phyloP scores from a whole-genome alignment of 2,113 vertebrate genomes.

The Gymnobelideus leadbeateri region DNA sequence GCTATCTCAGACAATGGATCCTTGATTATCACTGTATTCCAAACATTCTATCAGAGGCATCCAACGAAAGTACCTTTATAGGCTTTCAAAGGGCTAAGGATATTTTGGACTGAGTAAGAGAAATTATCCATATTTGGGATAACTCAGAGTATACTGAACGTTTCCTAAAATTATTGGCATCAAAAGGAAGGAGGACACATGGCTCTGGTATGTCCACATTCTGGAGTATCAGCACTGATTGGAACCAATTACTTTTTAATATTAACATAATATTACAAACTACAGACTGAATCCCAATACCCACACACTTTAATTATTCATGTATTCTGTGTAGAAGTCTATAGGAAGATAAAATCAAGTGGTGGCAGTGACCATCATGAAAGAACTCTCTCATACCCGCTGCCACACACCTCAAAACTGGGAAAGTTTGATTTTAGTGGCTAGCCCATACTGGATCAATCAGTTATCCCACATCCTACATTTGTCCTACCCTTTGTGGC shows the following conservation, averaged over 20 bases:
- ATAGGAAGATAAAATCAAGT: neutral
- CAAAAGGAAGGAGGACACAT: neutral
- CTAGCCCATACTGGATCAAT: neutral
- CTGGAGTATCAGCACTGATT: neutral
- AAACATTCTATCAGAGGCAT: too few relatives aligned
- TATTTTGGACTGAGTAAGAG: too few relatives aligned
- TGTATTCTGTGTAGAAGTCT: neutral
- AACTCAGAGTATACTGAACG: too few relatives aligned
- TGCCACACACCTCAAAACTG: neutral
- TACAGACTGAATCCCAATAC: neutral
- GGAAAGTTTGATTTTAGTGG: neutral
- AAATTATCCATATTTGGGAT: too few relatives aligned
- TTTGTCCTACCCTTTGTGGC: neutral
- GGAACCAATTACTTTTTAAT: neutral
- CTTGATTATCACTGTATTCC: too few relatives aligned
- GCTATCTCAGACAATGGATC: too few relatives aligned
- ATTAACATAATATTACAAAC: neutral
- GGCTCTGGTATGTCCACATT: neutral
- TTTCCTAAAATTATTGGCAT: neutral
- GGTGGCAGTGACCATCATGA: neutral
- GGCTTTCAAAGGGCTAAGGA: too few relatives aligned
- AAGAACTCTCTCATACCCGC: too few relatives aligned
- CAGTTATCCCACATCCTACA: neutral
- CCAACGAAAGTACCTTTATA: too few relatives aligned
- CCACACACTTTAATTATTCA: neutral